Evolutionary conservation across 2,888 invertebrate species (phyloP).

Genomic region (Trichacis sp.): DNA sequence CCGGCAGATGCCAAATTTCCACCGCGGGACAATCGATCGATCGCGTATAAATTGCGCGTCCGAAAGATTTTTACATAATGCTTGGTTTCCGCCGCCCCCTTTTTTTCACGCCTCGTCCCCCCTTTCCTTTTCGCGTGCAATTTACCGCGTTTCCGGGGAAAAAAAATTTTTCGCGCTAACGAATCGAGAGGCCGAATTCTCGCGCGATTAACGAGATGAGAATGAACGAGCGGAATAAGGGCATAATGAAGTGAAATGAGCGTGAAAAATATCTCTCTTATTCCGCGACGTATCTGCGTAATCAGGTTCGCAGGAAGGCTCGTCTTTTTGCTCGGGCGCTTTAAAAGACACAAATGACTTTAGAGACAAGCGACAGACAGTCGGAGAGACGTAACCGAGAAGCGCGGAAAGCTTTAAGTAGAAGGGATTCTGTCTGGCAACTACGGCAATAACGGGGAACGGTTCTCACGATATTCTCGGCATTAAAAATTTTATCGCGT

Average conservation of each 20-base stretch:
- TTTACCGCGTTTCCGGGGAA: not conserved
- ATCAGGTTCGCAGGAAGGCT: constrained; percentile 43
- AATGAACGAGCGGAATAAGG: not conserved
- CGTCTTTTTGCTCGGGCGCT: constrained; percentile 21
- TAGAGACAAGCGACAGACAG: constrained; percentile 33
- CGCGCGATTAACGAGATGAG: not conserved
- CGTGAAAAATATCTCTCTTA: constrained; percentile 31
- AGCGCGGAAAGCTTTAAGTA: constrained; percentile 4
- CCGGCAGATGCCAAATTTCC: no score
- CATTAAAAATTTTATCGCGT: constrained; percentile 44
- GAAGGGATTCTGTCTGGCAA: constrained; percentile 14
- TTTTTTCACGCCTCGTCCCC: not conserved
- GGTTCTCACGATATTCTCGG: constrained; percentile 34
- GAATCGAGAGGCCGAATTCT: not conserved
- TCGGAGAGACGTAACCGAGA: constrained; percentile 17
- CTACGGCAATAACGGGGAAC: constrained; percentile 25
- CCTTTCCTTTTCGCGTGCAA: not conserved
- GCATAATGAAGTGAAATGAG: constrained; percentile 17
- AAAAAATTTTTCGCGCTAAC: not conserved
- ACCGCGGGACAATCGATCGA: not conserved
- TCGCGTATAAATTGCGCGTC: not conserved
- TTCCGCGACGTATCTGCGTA: constrained; percentile 48
- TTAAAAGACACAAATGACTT: constrained; percentile 32
- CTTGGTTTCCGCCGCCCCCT: not conserved
- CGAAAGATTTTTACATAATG: not conserved